Conservation (phyloP, 1,140 invertebrate species). For the Drosophila guanche region DNA sequence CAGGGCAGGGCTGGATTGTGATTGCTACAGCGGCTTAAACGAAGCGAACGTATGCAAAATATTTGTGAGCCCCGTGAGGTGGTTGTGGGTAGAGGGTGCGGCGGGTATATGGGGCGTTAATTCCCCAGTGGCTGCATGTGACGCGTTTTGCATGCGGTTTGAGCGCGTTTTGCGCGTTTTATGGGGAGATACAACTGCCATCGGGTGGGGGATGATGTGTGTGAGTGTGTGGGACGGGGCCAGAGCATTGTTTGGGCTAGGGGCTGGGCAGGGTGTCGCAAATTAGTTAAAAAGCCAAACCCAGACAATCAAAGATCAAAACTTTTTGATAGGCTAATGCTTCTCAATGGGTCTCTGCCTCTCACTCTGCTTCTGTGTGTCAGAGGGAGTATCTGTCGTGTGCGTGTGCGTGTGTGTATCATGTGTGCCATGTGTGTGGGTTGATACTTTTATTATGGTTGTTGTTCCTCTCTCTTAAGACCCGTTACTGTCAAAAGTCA, state of each 20-base stretch:
- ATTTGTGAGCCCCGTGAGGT: not conserved
- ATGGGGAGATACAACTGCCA: not conserved
- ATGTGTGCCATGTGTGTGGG: conserved; percentile 21
- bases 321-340: conserved; percentile 74
- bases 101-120: conserved; percentile 48
- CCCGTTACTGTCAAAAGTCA: conserved; percentile 48
- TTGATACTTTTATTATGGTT: conserved; percentile 53
- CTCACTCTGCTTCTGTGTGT: not conserved
- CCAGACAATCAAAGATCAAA: conserved; percentile 78
- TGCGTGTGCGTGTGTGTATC: no score
- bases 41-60: conserved; percentile 42
- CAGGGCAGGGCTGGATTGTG: not conserved
- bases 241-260: not conserved
- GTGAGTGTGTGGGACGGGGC: not conserved
- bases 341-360: no score
- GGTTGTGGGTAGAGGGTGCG: not conserved
- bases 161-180: conserved; percentile 43
- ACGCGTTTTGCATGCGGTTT: conserved; percentile 79
- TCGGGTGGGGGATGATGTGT: not conserved
- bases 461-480: conserved; percentile 38
- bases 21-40: conserved; percentile 40
- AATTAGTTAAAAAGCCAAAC: conserved; percentile 78
- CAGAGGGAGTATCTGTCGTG: not conserved
- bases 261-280: conserved; percentile 44
- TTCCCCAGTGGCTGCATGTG: conserved; percentile 74